Evolutionary conservation across 1,140 invertebrate species (phyloP).

Genomic region (Ostrea denselamellosa): DNA sequence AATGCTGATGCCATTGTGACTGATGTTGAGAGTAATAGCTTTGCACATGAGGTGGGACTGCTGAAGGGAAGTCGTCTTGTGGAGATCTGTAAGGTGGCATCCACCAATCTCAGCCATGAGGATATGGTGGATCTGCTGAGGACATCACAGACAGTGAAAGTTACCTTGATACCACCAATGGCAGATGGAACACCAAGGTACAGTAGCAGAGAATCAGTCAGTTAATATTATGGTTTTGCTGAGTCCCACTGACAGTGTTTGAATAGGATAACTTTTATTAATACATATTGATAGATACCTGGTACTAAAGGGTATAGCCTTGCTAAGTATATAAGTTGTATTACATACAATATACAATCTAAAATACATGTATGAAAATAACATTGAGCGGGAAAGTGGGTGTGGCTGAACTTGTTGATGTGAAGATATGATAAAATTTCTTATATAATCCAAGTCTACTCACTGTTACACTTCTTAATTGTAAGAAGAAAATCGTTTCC

Average conservation of each 20-base stretch:
- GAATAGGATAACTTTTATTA: no score
- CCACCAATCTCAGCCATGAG: slow-evolving; percentile 93
- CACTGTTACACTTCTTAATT: no score
- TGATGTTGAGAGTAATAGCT: slow-evolving; percentile 92
- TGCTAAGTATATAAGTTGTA: no score
- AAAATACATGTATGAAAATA: no score
- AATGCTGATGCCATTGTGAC: slow-evolving; percentile 97
- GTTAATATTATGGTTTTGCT: no score
- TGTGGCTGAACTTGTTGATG: slow-evolving; percentile 22
- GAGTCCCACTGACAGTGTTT: no score
- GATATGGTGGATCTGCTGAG: slow-evolving; percentile 96
- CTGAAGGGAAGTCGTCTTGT: slow-evolving; percentile 93
- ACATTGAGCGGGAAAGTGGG: not conserved
- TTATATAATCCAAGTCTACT: not conserved
- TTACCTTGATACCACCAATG: slow-evolving; percentile 89
- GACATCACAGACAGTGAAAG: slow-evolving; percentile 90
- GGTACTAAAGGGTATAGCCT: not conserved
- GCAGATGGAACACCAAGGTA: slow-evolving; percentile 84
- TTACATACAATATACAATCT: no score
- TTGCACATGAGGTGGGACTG: slow-evolving; percentile 93
- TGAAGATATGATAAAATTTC: not conserved
- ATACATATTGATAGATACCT: not conserved
- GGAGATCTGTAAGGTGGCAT: slow-evolving; percentile 89
- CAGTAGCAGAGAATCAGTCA: not conserved
- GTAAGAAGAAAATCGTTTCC: not conserved